phyloP scores from a whole-genome alignment of 2,113 vertebrate species.

The Oreocharis arfaki region DNA sequence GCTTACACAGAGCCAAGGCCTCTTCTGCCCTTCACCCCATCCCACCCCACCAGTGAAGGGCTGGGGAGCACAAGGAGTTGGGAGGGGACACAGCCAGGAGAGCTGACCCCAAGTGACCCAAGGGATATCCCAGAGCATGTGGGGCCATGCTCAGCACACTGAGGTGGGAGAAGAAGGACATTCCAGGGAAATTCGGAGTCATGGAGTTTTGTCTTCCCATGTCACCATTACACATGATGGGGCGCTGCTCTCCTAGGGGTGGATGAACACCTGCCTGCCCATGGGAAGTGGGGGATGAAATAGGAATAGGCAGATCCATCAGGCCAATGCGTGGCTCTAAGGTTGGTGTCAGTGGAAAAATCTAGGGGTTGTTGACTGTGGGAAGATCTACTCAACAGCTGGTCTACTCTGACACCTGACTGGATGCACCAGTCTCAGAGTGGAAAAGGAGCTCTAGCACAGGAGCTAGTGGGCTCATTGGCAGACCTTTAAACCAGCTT shows the following conservation, averaged over 20 bases:
- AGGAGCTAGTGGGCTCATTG: neutral
- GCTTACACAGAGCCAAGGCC: neutral
- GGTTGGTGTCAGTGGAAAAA: neutral
- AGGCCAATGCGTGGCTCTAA: neutral
- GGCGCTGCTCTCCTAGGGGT: neutral
- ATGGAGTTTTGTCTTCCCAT: neutral
- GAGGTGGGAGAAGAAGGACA: neutral
- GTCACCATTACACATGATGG: accelerated
- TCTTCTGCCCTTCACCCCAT: neutral
- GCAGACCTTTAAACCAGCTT: neutral
- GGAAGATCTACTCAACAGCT: neutral
- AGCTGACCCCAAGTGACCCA: neutral
- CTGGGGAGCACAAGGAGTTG: neutral
- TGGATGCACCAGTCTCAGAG: neutral
- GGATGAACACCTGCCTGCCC: neutral
- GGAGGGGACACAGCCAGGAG: neutral
- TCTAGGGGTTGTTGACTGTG: neutral
- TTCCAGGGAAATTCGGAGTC: neutral
- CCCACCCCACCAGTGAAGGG: neutral
- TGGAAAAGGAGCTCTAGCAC: neutral
- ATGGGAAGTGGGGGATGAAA: neutral
- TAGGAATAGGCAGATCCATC: neutral
- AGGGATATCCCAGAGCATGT: neutral
- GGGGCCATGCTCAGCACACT: neutral
- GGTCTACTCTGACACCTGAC: neutral